Percentiles rank a stretch among this genome's conserved stretches.
Conservation (phyloP, 2,113 vertebrate species). For the Bubalus kerabau region DNA sequence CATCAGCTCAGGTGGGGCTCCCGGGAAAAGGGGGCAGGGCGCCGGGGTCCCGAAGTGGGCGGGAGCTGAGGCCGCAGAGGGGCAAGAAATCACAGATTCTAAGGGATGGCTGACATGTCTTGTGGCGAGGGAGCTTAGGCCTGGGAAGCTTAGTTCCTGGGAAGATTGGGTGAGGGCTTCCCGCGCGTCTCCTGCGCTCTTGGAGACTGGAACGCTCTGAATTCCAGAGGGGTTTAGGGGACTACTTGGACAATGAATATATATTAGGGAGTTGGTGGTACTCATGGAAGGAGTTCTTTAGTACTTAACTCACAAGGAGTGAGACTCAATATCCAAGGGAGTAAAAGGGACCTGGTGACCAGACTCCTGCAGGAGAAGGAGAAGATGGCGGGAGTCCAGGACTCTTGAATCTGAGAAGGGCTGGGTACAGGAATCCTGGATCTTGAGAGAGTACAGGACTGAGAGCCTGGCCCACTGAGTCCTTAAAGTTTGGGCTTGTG, state of each 20-base stretch:
- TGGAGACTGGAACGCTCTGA: background rate
- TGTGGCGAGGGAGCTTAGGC: too few relatives aligned
- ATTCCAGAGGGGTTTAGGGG: background rate
- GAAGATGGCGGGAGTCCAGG: background rate
- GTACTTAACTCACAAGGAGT: background rate
- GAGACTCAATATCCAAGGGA: background rate
- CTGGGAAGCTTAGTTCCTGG: background rate
- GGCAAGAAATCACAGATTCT: background rate
- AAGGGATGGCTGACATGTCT: background rate
- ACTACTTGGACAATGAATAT: background rate
- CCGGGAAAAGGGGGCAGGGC: background rate
- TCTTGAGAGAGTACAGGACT: background rate
- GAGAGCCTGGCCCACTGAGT: background rate
- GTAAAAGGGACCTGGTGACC: background rate
- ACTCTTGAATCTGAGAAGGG: background rate
- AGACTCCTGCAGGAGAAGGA: background rate
- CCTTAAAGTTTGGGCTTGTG: background rate
- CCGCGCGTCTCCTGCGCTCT: background rate
- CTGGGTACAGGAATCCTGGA: background rate
- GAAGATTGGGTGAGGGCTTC: background rate
- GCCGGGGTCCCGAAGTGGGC: background rate
- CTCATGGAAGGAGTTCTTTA: background rate
- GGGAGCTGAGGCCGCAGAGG: background rate
- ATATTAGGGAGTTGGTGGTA: background rate
- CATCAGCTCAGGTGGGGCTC: slow-evolving; percentile 78